These are phyloP conservation scores for Scolopax bukidnonensis DNA, from an alignment of 2,797 vertebrate genomes.

Conservation along the genomic window DNA sequence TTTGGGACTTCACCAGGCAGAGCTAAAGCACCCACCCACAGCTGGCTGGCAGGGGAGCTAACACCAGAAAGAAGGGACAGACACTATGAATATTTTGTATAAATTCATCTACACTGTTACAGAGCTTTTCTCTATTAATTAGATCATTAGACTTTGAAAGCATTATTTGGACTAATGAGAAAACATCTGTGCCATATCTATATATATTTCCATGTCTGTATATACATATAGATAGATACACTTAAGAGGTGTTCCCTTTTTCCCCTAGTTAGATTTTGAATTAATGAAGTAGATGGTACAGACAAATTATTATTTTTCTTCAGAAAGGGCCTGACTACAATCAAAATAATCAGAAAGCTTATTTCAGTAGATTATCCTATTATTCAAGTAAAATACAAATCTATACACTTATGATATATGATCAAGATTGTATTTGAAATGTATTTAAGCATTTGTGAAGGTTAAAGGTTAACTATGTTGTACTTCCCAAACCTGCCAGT, in stretches of 20 bases:
- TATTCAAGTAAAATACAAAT: neutral
- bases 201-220: fast-evolving
- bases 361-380: neutral
- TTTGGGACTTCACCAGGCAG: neutral
- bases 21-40: neutral
- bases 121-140: neutral
- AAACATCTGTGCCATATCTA: neutral
- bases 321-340: neutral
- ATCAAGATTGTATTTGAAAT: neutral
- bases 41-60: neutral
- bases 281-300: neutral
- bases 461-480: slow-evolving; percentile 34
- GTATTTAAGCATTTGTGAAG: slow-evolving; percentile 20
- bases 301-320: neutral
- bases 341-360: neutral
- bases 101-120: neutral
- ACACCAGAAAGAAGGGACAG: neutral
- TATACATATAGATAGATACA: too few relatives aligned
- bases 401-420: neutral
- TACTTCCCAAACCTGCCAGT: slow-evolving; percentile 30
- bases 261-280: neutral
- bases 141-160: neutral
- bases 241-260: neutral
- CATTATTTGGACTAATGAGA: neutral
- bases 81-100: neutral